A percentile compares a stretch with the other conserved stretches of the same genome.
phyloP scores from a whole-genome alignment of 2,113 vertebrate genomes.

The Corvus cornix region DNA sequence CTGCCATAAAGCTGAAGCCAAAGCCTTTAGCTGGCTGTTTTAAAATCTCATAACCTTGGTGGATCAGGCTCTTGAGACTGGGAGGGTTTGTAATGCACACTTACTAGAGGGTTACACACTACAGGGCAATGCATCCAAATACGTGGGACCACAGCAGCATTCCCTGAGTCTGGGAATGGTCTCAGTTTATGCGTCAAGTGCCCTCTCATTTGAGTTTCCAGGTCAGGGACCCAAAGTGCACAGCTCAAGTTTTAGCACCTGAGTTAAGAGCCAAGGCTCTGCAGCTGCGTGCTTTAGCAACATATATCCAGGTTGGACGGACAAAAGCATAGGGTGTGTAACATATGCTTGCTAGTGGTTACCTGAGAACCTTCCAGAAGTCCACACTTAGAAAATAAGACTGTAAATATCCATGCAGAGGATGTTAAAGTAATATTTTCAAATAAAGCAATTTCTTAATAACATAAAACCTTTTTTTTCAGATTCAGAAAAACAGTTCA shows the following conservation, averaged over 20 bases:
- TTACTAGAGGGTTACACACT: not conserved
- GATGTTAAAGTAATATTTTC: not conserved
- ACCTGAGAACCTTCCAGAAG: not conserved
- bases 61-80: not conserved
- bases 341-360: not conserved
- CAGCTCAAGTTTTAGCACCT: not conserved
- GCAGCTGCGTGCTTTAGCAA: not conserved
- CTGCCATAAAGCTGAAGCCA: not conserved
- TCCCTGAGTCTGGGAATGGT: not conserved
- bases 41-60: not conserved
- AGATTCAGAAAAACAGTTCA: not conserved
- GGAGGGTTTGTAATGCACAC: not conserved
- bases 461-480: not conserved
- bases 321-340: not conserved
- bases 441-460: not conserved
- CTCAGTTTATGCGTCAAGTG: not conserved
- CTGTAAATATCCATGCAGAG: not conserved
- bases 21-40: not conserved
- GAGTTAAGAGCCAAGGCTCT: not conserved
- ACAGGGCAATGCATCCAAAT: not conserved
- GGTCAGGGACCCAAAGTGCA: not conserved
- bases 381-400: not conserved
- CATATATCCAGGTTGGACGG: not conserved
- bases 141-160: not conserved
- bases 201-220: not conserved